These are phyloP conservation scores for Barypeithes pellucidus DNA, from an alignment of 2,888 invertebrate species.

Conservation along the genomic window DNA sequence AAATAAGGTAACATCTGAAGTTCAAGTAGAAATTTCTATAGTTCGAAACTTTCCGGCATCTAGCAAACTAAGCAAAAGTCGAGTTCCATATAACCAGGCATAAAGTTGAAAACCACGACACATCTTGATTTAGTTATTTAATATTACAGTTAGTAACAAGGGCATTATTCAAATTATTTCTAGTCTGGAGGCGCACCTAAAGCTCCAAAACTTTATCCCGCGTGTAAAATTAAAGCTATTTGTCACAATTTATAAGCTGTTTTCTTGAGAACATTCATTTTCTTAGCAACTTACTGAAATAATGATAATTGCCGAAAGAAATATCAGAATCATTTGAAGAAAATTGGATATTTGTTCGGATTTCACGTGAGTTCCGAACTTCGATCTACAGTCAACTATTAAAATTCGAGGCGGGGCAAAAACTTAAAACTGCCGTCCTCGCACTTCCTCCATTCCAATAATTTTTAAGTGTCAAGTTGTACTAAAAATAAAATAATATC, in stretches of 20 bases:
- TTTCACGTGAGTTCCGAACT: too few relatives aligned
- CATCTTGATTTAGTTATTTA: conserved; percentile 32
- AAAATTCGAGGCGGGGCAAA: too few relatives aligned
- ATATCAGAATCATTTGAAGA: too few relatives aligned
- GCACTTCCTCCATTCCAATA: too few relatives aligned
- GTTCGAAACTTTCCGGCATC: conserved; percentile 18
- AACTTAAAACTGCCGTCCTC: too few relatives aligned
- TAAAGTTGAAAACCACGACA: conserved; percentile 31
- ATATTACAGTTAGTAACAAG: conserved; percentile 9
- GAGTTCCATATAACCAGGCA: conserved; percentile 21
- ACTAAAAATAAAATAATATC: too few relatives aligned
- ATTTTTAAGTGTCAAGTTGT: too few relatives aligned
- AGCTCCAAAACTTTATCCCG: not conserved
- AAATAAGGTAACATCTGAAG: conserved; percentile 2
- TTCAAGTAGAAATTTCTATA: conserved; percentile 5
- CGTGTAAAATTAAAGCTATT: conserved; percentile 15
- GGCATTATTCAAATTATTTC: conserved; percentile 24
- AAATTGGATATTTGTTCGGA: too few relatives aligned
- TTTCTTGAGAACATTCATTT: not conserved
- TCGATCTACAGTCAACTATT: too few relatives aligned
- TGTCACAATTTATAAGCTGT: conserved; percentile 22
- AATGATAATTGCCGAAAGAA: too few relatives aligned
- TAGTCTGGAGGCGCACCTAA: conserved; percentile 14
- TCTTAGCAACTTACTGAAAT: not conserved
- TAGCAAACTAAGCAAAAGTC: conserved; percentile 27